Base-by-base conservation (phyloP, 2,113 vertebrate species). In the Albula goreensis region DNA sequence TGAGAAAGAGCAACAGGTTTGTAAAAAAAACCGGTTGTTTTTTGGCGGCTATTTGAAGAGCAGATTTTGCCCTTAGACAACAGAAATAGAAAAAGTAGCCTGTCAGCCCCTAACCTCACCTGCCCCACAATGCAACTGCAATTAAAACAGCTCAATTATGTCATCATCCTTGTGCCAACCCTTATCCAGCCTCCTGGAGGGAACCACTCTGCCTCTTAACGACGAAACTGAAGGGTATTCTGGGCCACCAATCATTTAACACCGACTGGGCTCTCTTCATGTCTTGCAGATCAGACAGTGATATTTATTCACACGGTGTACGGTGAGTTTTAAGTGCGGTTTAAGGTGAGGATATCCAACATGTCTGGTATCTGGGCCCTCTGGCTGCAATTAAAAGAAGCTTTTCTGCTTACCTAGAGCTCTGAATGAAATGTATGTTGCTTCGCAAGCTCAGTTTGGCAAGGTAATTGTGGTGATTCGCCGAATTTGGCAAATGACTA, bases 271-370 rank as follows among this genome's bases (percentile, higher is more conserved):
- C 10, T 56, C 53, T 12, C 8, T 60, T 12, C 56, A 60, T 60
- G 11, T 60, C 56, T 60, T 12, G 12, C 53, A 56, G 8, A 56
- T 63, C 17, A 63, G 17, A 63, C 31, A 41, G 31, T 41, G 31
- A 41, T 41, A 41, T 63, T 82, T 82, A 56, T 82, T 57, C 51
- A 31, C 51, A 25, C 81, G 22, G 81, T 57, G 81, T 82, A 25
- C 52, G n/a, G 51, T 57, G 51, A 57, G 22, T 57, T 57, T 57
- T 52, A 81, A 56, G 81, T 50, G 5, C 22, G 19, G 12, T 52
- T 53, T 81, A 53, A 82, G 52, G 13, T 82, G 49, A 57, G 25
- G 57, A 12, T 52, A 57, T 57, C 9, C 81, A 7, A 15, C 52
- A 15, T 31, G 25, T 52, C 19, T 25, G 81, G 52, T 22, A 56